Conservation (phyloP, 1,140 invertebrate species). For the Bradynema listronoti region DNA sequence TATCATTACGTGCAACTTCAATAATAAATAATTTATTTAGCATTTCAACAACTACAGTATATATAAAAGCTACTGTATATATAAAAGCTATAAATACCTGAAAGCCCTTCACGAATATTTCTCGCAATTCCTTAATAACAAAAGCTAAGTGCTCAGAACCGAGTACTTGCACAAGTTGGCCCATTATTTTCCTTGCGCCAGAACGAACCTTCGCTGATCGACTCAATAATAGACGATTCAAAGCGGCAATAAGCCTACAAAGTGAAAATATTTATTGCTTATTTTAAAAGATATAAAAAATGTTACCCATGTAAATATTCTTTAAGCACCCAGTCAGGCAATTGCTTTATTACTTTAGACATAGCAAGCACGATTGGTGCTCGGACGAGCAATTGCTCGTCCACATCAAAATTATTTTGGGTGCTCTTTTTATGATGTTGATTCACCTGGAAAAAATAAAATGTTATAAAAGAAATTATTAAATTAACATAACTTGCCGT, state of each 20-base stretch:
- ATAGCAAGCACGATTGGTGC: slow-evolving; percentile 84
- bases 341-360: slow-evolving; percentile 79
- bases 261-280: no score
- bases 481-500: slow-evolving; percentile 19
- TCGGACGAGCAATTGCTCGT: slow-evolving; percentile 78
- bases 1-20: slow-evolving; percentile 74
- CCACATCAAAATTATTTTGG: slow-evolving; percentile 54
- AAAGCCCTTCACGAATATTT: slow-evolving; percentile 76
- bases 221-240: slow-evolving; percentile 80
- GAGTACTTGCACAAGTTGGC: slow-evolving; percentile 77
- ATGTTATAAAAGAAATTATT: not conserved
- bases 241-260: slow-evolving; percentile 76
- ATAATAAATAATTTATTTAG: slow-evolving; percentile 18
- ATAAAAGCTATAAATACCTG: slow-evolving; percentile 62
- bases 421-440: not conserved
- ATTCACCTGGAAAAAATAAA: slow-evolving; percentile 7
- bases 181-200: slow-evolving; percentile 74
- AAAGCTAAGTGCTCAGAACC: slow-evolving; percentile 74
- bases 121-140: slow-evolving; percentile 73
- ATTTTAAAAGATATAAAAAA: slow-evolving; percentile 15
- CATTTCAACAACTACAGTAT: no score
- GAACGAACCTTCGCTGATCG: slow-evolving; percentile 78
- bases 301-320: slow-evolving; percentile 72
- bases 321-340: slow-evolving; percentile 70
- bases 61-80: no score